phyloP scores from a whole-genome alignment of 2,797 vertebrate species.

The Paramormyrops hopkinsi region DNA sequence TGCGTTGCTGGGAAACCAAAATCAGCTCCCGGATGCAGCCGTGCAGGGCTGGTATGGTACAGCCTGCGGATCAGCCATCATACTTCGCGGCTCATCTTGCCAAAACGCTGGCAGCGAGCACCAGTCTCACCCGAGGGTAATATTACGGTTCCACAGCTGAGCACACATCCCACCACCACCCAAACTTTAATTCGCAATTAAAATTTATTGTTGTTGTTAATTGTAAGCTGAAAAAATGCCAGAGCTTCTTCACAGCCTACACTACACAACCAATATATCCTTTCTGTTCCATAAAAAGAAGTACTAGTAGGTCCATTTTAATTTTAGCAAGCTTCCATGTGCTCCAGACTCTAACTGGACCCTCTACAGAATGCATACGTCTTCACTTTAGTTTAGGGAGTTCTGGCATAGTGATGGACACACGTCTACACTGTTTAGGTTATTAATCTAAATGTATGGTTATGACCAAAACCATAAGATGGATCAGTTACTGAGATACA shows the following conservation, averaged over 20 bases:
- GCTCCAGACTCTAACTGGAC: background rate
- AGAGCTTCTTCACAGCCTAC: background rate
- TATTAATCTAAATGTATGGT: constrained; percentile 8
- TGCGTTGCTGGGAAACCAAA: constrained; percentile 22
- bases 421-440: background rate
- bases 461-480: background rate
- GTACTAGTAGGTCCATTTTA: background rate
- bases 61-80: background rate
- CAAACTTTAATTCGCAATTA: background rate
- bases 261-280: background rate
- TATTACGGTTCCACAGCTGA: background rate
- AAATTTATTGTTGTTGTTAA: background rate
- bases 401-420: background rate
- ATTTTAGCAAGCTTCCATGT: background rate
- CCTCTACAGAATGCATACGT: background rate
- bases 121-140: background rate
- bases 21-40: background rate
- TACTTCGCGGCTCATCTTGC: background rate
- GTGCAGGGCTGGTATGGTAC: background rate
- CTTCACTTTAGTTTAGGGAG: background rate
- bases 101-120: background rate
- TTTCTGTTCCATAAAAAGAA: background rate
- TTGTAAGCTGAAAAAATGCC: background rate
- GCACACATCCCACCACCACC: background rate
- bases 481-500: background rate